Conservation (phyloP, 2,797 vertebrate genomes). For the Natrix natrix region DNA sequence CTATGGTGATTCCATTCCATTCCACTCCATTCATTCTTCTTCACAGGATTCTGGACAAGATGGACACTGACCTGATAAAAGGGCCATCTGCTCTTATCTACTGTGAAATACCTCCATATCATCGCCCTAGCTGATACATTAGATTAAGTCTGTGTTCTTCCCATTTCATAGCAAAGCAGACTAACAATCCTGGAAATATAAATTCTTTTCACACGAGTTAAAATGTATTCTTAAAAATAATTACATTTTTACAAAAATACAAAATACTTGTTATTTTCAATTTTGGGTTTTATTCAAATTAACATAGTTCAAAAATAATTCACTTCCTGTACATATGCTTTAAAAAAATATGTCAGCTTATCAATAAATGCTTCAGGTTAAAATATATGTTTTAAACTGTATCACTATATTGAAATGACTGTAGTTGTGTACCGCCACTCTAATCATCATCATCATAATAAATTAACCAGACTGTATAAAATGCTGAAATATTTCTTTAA, state of each 20-base stretch:
- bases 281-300: conserved; percentile 69
- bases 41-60: background rate
- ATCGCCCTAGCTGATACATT: background rate
- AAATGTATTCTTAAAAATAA: conserved; percentile 29
- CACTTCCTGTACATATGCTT: conserved; percentile 65
- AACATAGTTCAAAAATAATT: conserved; percentile 67
- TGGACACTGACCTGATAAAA: background rate
- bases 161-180: background rate
- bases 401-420: conserved; percentile 58
- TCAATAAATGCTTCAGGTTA: conserved; percentile 66
- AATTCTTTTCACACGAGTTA: background rate
- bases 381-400: conserved; percentile 69
- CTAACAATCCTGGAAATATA: background rate
- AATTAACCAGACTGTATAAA: conserved; percentile 71
- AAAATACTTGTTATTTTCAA: conserved; percentile 44
- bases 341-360: conserved; percentile 70
- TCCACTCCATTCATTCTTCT: no score
- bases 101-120: background rate
- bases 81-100: background rate
- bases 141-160: background rate
- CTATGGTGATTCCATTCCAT: no score
- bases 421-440: conserved; percentile 56
- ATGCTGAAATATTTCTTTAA: conserved; percentile 61
- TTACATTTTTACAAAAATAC: conserved; percentile 46
- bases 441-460: conserved; percentile 53